Evolutionary conservation across 2,888 invertebrate species (phyloP).

Genomic region (Lithophane semibrunnea): DNA sequence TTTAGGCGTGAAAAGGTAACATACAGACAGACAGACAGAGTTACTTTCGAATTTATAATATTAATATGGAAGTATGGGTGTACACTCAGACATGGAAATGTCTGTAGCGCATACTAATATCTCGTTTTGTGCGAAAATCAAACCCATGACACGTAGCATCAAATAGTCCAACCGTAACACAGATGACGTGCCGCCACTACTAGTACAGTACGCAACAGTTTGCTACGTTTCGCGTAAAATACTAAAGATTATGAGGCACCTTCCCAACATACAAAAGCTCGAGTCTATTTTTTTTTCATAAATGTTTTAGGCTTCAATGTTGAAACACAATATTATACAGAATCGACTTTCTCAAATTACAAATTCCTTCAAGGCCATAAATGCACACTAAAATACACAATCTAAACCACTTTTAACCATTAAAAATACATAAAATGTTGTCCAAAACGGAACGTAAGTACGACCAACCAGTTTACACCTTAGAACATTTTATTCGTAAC

Average conservation of each 20-base stretch:
- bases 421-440: conserved; percentile 2
- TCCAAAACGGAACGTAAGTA: conserved; percentile 18
- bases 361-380: conserved; percentile 5
- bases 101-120: conserved; percentile 4
- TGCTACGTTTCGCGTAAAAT: too few relatives aligned
- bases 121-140: background rate
- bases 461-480: background rate
- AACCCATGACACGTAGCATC: background rate
- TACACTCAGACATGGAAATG: too few relatives aligned
- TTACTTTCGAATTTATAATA: too few relatives aligned
- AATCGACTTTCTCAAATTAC: background rate
- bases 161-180: too few relatives aligned
- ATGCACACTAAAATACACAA: conserved; percentile 1
- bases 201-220: too few relatives aligned
- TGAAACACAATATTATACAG: background rate
- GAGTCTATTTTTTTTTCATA: too few relatives aligned
- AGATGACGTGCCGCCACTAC: too few relatives aligned
- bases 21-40: too few relatives aligned
- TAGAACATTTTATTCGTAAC: background rate
- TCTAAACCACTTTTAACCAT: background rate
- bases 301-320: background rate
- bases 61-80: too few relatives aligned
- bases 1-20: too few relatives aligned
- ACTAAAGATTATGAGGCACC: too few relatives aligned
- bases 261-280: too few relatives aligned